phyloP scores from a whole-genome alignment of 2,888 invertebrate genomes.

The Creontiades dilutus region DNA sequence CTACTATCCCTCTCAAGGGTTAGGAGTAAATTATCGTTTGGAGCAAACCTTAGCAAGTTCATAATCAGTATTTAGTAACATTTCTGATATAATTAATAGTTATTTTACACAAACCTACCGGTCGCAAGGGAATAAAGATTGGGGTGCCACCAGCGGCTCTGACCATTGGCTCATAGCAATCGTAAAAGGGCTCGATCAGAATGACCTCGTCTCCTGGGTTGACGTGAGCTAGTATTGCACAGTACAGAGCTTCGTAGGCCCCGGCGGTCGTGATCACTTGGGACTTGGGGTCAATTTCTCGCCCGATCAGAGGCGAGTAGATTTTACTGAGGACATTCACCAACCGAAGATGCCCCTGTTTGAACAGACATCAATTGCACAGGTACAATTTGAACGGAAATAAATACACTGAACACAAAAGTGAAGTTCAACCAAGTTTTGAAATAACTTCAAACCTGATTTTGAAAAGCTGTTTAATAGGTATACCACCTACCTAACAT shows the following conservation, averaged over 20 bases:
- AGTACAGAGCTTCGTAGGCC: conserved; percentile 96
- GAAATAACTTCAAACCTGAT: too few relatives aligned
- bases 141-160: conserved; percentile 92
- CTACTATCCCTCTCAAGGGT: too few relatives aligned
- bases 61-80: too few relatives aligned
- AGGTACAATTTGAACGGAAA: too few relatives aligned
- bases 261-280: conserved; percentile 95
- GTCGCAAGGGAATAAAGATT: conserved; percentile 90
- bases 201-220: conserved; percentile 94
- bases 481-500: too few relatives aligned
- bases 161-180: conserved; percentile 98
- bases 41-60: too few relatives aligned
- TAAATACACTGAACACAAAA: too few relatives aligned
- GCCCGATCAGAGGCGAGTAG: conserved; percentile 88
- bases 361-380: not conserved
- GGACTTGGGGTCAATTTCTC: conserved; percentile 88
- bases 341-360: conserved; percentile 93
- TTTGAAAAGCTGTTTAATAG: too few relatives aligned
- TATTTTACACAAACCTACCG: conserved; percentile 79
- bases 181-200: conserved; percentile 98
- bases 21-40: too few relatives aligned
- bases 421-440: too few relatives aligned
- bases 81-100: too few relatives aligned
- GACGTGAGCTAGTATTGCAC: conserved; percentile 91
- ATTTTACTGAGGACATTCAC: conserved; percentile 91